Evolutionary conservation across 2,888 invertebrate genomes (phyloP), one percentile per base, ranked within the genome.

Genomic region (Sussaba pulchella): DNA sequence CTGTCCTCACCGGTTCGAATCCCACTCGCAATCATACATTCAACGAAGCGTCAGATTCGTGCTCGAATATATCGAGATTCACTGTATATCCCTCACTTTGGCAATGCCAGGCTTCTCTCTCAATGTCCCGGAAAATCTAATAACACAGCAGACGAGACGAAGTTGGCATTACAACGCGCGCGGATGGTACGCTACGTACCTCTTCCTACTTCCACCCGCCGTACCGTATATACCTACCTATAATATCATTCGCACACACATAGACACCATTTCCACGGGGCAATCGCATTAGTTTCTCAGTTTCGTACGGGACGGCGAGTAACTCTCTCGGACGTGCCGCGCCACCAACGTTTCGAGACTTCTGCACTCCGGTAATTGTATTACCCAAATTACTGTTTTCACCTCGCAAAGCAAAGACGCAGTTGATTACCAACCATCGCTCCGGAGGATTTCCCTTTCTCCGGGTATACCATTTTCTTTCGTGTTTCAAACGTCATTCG

Each of bases 101-200:
- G 59, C 50, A 61, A 52, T 59, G 43, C 52, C 70, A 24, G 43
- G 31, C n/a, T n/a, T n/a, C 10, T 41, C 45, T 52, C 74, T 19
- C 57, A 26, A 39, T 26, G 14, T 52, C 57, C 54, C 54, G 26
- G 54, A 24, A 54, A 71, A 80, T 80, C 75, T 61, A 79, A 74
- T 79, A 79, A 74, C 47, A 43, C 26, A 26, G 54, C 54, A 26
- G 3, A 6, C 19, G 12, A 26, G 69, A 43, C 12, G 45, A 47
- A 31, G 31, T 19, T 14, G 41, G 31, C 66, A 64, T 66, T 21
- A 43, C 26, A 47, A 41, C 8, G 54, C 24, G 21, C 19, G 31
- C n/a, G 19, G 9, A 43, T 36, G 14, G 36, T 66, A 57, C 14
- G 26, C 54, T 12, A n/a, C n/a, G 54, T 45, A n/a, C n/a, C n/a